Percentiles rank a stretch among this genome's conserved stretches.
These are phyloP conservation scores for Leucophenga montana DNA, from an alignment of 2,888 invertebrate species.

Conservation along the genomic window DNA sequence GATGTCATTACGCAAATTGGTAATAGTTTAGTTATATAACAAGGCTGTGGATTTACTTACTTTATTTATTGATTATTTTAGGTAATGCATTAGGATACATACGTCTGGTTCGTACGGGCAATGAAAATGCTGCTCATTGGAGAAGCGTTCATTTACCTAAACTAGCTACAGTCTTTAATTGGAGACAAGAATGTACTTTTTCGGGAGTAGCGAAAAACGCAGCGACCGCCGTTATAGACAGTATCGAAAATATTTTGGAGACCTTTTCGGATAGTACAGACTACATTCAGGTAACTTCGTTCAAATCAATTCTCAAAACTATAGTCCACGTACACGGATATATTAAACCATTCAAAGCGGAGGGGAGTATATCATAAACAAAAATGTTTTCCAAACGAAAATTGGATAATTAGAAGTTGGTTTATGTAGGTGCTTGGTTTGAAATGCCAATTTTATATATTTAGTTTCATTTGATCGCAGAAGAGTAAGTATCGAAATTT, in stretches of 20 bases:
- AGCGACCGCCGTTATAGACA: conserved; percentile 83
- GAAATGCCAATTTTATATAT: no score
- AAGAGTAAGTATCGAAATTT: no score
- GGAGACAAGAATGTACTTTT: conserved; percentile 76
- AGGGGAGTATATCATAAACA: no score
- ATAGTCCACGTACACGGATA: no score
- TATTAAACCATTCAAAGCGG: no score
- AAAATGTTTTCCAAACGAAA: no score
- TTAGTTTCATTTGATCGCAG: no score
- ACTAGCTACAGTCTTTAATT: conserved; percentile 78
- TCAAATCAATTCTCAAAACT: no score
- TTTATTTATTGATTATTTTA: conserved; percentile 71
- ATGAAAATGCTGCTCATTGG: conserved; percentile 92
- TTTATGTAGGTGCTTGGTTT: no score
- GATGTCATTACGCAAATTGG: conserved; percentile 94
- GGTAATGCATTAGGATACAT: conserved; percentile 96
- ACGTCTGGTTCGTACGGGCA: conserved; percentile 93
- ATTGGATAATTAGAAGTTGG: no score
- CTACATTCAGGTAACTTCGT: conserved; percentile 64
- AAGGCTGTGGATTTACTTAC: neutral
- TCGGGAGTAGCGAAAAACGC: conserved; percentile 79
- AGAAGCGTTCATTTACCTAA: conserved; percentile 92
- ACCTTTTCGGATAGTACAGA: conserved; percentile 81
- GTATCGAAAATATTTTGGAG: conserved; percentile 83
- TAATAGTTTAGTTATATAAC: conserved; percentile 57